Base-by-base conservation (phyloP, 53 echinoderm and acorn worm genomes). In the Patiria pectinifera region DNA sequence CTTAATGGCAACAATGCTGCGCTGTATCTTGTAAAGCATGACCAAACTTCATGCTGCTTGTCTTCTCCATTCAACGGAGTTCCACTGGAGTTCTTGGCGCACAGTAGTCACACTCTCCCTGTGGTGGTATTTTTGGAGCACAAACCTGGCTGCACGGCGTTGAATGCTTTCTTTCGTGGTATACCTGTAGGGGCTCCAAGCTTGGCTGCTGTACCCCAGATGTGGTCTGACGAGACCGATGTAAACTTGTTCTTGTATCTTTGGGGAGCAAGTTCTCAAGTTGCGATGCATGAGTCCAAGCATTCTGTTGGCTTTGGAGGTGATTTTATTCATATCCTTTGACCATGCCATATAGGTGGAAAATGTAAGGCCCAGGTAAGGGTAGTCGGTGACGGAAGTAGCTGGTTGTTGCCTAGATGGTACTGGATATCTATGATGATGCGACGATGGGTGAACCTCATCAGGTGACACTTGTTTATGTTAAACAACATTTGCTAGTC, bases 381-480 rank as follows among this genome's bases (percentile, higher is more conserved):
- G 76, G 60, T 53, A 53, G 5, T 53, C 53, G 8, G 53, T 53
- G 53, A 53, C 53, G 53, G 53, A 53, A 53, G 53, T 53, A 53
- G 2, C 8, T 8, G 53, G 53, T 53, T 8, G 8, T 8, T 2
- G 5, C 53, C 53, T 53, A 53, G 53, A 53, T 77, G 15, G 23
- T 88, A 18, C 49, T 53, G 53, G 53, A 53, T 53, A 8, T 53
- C 74, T 19, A 15, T 72, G 75, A 71, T 76, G 48, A 69, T 87
- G 46, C 87, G 71, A 7, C 71, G 48, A 1, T 45, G 19, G 53
- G 76, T 43, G 47, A 87, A 72, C 44, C 15, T 71, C 87, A 87
- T 87, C 45, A n/a, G 45, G 74, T 87, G 87, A 48, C 72, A 87
- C 71, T 87, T 87, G 8, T 87, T 71, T 47, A 76, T 87, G 74